phyloP scores from a whole-genome alignment of 2,797 vertebrate genomes.

The Phrynocephalus guinanensis region DNA sequence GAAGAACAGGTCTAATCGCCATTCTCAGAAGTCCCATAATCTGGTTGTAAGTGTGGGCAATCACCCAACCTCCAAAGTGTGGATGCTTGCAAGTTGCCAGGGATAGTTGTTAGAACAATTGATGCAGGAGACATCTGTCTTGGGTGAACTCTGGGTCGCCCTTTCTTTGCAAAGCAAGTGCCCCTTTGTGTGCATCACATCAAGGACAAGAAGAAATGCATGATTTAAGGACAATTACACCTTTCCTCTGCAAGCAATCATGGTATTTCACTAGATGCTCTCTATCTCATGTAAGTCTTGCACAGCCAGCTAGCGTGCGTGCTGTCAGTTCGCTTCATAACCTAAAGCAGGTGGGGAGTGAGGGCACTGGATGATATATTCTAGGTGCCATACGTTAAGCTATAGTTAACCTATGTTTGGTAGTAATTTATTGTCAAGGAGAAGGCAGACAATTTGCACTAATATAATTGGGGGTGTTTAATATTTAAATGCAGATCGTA shows the following conservation, averaged over 20 bases:
- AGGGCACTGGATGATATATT: neutral
- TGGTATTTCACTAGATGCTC: slow-evolving; percentile 53
- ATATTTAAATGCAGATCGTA: slow-evolving; percentile 45
- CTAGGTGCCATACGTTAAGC: slow-evolving; percentile 39
- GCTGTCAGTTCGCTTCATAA: slow-evolving; percentile 5
- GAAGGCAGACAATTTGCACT: slow-evolving; percentile 42
- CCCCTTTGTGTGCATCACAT: slow-evolving; percentile 56
- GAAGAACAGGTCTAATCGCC: slow-evolving; percentile 34
- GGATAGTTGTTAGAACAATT: slow-evolving; percentile 54
- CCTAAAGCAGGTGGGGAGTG: neutral
- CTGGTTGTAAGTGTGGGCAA: slow-evolving; percentile 57
- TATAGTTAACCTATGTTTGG: slow-evolving; percentile 33
- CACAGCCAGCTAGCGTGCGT: neutral
- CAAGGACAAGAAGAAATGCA: slow-evolving; percentile 41
- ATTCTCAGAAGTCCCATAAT: slow-evolving; percentile 59
- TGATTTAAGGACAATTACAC: slow-evolving; percentile 39
- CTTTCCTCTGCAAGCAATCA: slow-evolving; percentile 47
- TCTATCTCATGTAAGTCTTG: slow-evolving; percentile 39
- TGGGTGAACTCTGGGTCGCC: slow-evolving; percentile 64
- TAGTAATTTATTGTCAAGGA: slow-evolving; percentile 40
- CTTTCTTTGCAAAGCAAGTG: slow-evolving; percentile 52
- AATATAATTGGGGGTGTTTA: slow-evolving; percentile 50
- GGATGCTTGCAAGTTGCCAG: slow-evolving; percentile 69
- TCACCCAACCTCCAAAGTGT: slow-evolving; percentile 50
- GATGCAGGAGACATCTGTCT: slow-evolving; percentile 68